phyloP scores from a whole-genome alignment of 2,888 invertebrate genomes.

The Trissolcus brochymenae region DNA sequence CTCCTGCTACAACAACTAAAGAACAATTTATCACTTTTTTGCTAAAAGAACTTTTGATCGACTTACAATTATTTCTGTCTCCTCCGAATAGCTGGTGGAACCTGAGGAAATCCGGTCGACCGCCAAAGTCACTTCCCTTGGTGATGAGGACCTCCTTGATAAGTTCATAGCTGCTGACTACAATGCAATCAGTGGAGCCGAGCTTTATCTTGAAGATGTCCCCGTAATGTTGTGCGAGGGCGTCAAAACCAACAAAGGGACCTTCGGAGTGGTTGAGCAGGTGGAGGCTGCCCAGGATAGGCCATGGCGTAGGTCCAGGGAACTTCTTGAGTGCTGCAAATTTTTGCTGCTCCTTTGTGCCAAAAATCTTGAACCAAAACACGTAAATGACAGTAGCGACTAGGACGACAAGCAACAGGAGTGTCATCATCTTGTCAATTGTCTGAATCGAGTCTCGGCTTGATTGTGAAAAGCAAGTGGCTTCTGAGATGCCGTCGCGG shows the following conservation, averaged over 20 bases:
- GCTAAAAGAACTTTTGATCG: neutral
- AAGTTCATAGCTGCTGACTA: conserved; percentile 84
- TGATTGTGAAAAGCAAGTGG: neutral
- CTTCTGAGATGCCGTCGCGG: too few relatives aligned
- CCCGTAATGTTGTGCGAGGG: conserved; percentile 83
- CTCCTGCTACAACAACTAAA: too few relatives aligned
- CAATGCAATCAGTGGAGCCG: conserved; percentile 83
- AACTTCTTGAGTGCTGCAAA: neutral
- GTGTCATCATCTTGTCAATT: conserved; percentile 24
- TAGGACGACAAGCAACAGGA: conserved; percentile 1
- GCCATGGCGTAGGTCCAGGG: conserved; percentile 75
- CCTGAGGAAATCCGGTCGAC: conserved; percentile 87
- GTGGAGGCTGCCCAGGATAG: conserved; percentile 85
- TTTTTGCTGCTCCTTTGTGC: neutral
- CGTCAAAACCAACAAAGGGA: conserved; percentile 85
- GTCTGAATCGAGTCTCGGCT: neutral
- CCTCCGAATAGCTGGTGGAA: conserved; percentile 90
- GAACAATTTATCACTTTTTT: too few relatives aligned
- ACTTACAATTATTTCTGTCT: conserved; percentile 91
- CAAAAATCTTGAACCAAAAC: neutral
- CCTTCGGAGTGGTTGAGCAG: conserved; percentile 80
- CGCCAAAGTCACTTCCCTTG: conserved; percentile 89
- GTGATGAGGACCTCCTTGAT: conserved; percentile 87
- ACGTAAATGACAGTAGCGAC: conserved; percentile 6
- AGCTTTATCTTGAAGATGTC: conserved; percentile 84